Conservation (phyloP, 2,888 invertebrate genomes). For the Drosophila multiciliata region DNA sequence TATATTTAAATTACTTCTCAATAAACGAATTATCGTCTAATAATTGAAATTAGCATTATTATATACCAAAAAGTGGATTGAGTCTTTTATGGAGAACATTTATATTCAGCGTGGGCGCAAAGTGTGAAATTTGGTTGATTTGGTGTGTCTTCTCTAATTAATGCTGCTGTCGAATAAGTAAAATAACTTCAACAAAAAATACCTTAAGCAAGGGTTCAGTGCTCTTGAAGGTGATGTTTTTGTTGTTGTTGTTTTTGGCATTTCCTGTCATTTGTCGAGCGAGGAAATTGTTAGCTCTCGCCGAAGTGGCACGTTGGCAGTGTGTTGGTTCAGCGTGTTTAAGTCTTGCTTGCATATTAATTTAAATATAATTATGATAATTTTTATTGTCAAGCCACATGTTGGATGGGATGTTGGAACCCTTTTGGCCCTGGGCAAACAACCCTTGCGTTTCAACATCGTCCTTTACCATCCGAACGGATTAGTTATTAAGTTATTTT, state of each 20-base stretch:
- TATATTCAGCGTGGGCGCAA: constrained; percentile 30
- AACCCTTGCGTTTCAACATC: constrained; percentile 36
- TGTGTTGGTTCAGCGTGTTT: constrained; percentile 20
- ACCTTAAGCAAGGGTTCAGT: constrained; percentile 25
- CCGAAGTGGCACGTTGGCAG: constrained; percentile 2
- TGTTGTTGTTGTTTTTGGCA: constrained; percentile 45
- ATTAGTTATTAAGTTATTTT: constrained; percentile 80
- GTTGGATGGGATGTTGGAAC: constrained; percentile 42
- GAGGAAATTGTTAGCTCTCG: constrained; percentile 62
- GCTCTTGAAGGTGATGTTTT: constrained; percentile 31
- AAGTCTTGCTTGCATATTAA: constrained; percentile 68
- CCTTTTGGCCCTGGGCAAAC: constrained; percentile 56
- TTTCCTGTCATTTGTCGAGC: constrained; percentile 78
- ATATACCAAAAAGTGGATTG: constrained; percentile 1
- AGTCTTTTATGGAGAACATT: not conserved
- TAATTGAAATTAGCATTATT: not conserved
- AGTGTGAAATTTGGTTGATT: constrained; percentile 41
- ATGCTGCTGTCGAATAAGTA: constrained; percentile 35
- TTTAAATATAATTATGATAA: constrained; percentile 80
- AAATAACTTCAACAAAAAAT: constrained; percentile 14
- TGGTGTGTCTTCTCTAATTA: constrained; percentile 36
- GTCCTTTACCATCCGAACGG: constrained; percentile 64
- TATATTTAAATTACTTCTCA: not conserved
- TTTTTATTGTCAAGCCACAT: constrained; percentile 79
- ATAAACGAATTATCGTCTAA: not conserved